phyloP scores from a whole-genome alignment of 2,113 vertebrate genomes.

The Pituophis catenifer region DNA sequence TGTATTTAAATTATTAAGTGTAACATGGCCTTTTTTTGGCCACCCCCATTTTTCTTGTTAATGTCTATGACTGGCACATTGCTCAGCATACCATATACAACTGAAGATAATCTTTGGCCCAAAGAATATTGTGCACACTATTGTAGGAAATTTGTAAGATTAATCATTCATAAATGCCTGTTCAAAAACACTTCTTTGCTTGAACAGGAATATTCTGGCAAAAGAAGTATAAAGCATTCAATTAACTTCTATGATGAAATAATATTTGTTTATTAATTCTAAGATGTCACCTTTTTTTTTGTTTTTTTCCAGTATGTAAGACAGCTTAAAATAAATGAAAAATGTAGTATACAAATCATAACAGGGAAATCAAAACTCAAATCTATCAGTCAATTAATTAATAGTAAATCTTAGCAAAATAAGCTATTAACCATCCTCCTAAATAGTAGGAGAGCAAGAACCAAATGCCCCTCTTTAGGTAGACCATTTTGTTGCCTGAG shows the following conservation, averaged over 20 bases:
- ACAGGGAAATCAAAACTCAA: background rate
- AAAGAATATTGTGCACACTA: background rate
- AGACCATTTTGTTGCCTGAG: background rate
- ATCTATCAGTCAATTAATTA: background rate
- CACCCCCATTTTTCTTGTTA: background rate
- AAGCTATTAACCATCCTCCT: background rate
- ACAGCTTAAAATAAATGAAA: background rate
- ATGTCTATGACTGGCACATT: background rate
- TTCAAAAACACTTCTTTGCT: background rate
- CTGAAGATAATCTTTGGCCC: background rate
- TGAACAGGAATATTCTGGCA: background rate
- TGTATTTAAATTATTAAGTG: background rate
- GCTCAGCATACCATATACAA: background rate
- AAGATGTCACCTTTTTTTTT: background rate
- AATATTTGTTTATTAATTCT: background rate
- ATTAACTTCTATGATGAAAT: background rate
- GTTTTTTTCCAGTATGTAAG: background rate
- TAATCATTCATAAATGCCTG: background rate
- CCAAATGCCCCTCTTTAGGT: background rate
- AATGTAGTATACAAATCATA: background rate
- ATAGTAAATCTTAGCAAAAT: background rate
- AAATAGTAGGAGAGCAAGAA: background rate
- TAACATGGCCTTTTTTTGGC: background rate
- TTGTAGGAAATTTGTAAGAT: background rate
- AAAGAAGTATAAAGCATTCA: background rate